A percentile compares a stretch with the other conserved stretches of the same genome.
Conservation (phyloP, 2,797 vertebrate species). For the Capromys pilorides region DNA sequence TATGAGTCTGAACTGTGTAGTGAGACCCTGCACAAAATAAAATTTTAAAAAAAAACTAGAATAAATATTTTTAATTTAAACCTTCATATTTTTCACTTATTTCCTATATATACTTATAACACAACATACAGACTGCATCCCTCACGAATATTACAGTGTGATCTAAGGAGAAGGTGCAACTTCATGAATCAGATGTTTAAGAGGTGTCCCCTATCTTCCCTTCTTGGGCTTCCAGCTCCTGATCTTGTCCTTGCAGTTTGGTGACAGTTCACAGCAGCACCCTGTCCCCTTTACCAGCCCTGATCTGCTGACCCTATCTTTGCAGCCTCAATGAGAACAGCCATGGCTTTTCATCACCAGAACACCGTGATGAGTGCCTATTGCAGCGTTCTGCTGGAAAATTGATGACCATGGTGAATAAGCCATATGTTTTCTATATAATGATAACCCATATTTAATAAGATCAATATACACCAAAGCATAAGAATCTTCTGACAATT, state of each 20-base stretch:
- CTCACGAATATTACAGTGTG: background rate
- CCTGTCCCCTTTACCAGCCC: background rate
- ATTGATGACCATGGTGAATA: background rate
- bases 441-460: background rate
- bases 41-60: no score
- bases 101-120: background rate
- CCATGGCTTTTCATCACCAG: background rate
- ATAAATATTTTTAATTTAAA: background rate
- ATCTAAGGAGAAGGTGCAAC: background rate
- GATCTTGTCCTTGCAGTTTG: background rate
- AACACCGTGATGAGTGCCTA: background rate
- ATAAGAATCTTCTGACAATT: constrained; percentile 20
- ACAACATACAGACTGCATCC: background rate
- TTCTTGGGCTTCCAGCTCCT: accelerated
- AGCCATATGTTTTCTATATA: background rate
- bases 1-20: no score
- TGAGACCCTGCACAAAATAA: no score
- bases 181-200: background rate
- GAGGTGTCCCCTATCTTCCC: background rate
- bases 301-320: accelerated
- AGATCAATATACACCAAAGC: background rate
- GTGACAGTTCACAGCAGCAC: background rate
- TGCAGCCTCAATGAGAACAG: background rate
- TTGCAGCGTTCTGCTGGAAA: background rate
- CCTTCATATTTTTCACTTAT: background rate